A percentile compares a stretch with the other conserved stretches of the same genome.
These are phyloP conservation scores for Muschampia plurimacula DNA, from an alignment of 2,888 invertebrate species.

Conservation along the genomic window DNA sequence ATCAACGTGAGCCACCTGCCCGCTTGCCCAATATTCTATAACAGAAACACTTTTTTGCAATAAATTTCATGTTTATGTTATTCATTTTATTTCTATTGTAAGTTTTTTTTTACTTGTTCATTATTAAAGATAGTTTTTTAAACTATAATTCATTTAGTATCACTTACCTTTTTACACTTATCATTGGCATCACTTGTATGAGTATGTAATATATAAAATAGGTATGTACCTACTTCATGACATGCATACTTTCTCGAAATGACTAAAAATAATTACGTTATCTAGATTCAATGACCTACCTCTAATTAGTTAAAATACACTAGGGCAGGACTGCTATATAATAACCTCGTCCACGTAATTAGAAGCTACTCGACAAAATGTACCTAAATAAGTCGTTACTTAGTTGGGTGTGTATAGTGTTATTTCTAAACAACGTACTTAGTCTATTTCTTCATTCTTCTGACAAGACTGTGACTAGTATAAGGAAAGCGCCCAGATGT, in stretches of 20 bases:
- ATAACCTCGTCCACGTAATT: conserved; percentile 24
- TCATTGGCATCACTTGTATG: too few species aligned
- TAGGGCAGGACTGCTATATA: conserved; percentile 40
- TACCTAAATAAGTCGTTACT: conserved; percentile 43
- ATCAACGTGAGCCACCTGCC: too few species aligned
- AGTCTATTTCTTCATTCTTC: conserved; percentile 58
- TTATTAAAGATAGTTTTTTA: too few species aligned
- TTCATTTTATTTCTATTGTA: too few species aligned
- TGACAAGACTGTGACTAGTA: conserved; percentile 61
- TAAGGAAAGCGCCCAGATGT: conserved; percentile 75
- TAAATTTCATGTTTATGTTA: too few species aligned
- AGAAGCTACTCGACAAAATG: conserved; percentile 55
- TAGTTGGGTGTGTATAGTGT: conserved; percentile 46
- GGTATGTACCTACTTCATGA: background rate
- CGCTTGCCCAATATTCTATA: too few species aligned
- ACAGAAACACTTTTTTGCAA: too few species aligned
- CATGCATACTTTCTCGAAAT: conserved; percentile 28
- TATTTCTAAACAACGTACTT: conserved; percentile 38
- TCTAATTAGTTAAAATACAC: conserved; percentile 53
- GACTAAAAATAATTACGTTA: conserved; percentile 46
- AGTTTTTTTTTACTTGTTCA: too few species aligned
- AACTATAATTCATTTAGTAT: too few species aligned
- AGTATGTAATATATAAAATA: too few species aligned
- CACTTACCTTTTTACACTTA: too few species aligned
- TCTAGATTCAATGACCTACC: conserved; percentile 71